These are phyloP conservation scores for Prunella strophiata DNA, from an alignment of 2,797 vertebrate species.

Conservation along the genomic window DNA sequence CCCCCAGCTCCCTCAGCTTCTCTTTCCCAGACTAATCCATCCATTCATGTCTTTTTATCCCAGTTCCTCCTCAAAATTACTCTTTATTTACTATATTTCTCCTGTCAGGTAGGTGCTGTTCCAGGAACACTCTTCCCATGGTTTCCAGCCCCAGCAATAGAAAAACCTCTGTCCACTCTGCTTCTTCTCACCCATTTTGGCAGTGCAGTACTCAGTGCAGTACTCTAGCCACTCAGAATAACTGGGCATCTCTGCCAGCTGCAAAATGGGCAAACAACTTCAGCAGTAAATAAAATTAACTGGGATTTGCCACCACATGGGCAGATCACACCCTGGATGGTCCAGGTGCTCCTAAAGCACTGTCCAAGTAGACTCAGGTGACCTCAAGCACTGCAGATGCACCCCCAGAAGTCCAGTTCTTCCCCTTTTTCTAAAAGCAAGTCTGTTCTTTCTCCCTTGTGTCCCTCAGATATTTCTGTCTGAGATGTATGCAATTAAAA, in stretches of 20 bases:
- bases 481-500: not conserved
- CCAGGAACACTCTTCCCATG: not conserved
- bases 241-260: not conserved
- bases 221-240: not conserved
- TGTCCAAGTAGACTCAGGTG: not conserved
- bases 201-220: not conserved
- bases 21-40: not conserved
- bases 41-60: not conserved
- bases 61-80: not conserved
- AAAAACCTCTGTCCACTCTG: not conserved
- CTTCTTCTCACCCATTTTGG: not conserved
- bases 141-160: not conserved
- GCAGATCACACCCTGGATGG: not conserved
- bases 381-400: not conserved
- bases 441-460: not conserved
- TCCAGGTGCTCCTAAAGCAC: not conserved
- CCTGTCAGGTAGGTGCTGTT: not conserved
- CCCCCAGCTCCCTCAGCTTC: not conserved
- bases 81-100: not conserved
- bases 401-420: not conserved
- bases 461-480: not conserved
- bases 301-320: not conserved
- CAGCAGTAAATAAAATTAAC: not conserved
- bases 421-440: not conserved
- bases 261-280: not conserved